These are phyloP conservation scores for Leptosomus discolor DNA, from an alignment of 2,113 vertebrate genomes.

Conservation along the genomic window DNA sequence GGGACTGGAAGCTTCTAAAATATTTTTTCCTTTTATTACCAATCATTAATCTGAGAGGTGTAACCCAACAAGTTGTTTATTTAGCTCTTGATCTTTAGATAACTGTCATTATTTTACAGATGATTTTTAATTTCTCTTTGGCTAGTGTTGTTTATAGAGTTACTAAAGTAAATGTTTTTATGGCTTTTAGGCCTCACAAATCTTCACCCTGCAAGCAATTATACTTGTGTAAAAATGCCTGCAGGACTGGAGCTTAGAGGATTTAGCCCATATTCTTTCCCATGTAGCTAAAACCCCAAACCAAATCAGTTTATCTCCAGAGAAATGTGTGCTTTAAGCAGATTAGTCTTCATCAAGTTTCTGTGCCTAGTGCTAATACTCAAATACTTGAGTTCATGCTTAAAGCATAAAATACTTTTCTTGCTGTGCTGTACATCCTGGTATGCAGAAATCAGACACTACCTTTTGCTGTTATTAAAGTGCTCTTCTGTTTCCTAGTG, in stretches of 20 bases:
- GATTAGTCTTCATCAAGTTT: not conserved
- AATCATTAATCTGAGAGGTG: not conserved
- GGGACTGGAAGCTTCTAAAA: not conserved
- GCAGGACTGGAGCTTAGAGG: not conserved
- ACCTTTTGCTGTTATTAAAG: not conserved
- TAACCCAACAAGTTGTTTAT: slow-evolving; percentile 4
- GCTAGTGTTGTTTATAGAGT: not conserved
- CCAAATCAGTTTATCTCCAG: not conserved
- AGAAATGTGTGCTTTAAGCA: not conserved
- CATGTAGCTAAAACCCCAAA: not conserved
- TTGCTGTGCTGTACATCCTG: not conserved
- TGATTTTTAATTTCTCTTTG: not conserved
- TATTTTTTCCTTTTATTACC: not conserved
- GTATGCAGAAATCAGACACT: not conserved
- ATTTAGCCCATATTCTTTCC: not conserved
- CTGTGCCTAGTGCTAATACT: not conserved
- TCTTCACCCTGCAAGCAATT: not conserved
- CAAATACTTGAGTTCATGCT: not conserved
- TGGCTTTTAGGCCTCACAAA: not conserved
- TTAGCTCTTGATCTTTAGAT: slow-evolving; percentile 1
- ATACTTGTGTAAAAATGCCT: not conserved
- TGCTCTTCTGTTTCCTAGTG: not conserved
- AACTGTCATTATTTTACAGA: not conserved
- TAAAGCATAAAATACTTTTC: not conserved
- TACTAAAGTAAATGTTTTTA: not conserved